Conservation (phyloP, 2,888 invertebrate genomes). For the Embidobia sp. region DNA sequence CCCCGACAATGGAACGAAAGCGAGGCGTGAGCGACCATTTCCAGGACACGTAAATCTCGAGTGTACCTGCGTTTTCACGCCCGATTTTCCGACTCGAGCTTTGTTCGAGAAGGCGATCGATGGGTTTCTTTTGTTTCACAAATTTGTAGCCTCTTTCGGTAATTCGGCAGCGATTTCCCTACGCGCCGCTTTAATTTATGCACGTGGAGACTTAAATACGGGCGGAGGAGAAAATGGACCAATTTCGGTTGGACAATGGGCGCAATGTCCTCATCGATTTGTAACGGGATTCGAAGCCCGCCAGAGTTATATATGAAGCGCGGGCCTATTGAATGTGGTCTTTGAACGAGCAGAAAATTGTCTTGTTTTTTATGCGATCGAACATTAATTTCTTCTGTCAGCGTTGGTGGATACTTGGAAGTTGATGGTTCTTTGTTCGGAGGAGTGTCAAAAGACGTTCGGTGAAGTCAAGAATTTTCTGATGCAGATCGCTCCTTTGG, state of each 20-base stretch:
- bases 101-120: conserved; percentile 26
- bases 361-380: neutral
- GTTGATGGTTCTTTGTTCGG: too few species aligned
- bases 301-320: neutral
- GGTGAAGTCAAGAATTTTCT: too few species aligned
- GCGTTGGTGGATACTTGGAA: neutral
- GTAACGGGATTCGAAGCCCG: neutral
- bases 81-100: conserved; percentile 1
- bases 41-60: too few species aligned
- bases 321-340: neutral
- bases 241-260: conserved; percentile 10
- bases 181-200: conserved; percentile 27
- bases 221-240: conserved; percentile 28
- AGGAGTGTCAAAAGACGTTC: too few species aligned
- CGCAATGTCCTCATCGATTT: too few species aligned
- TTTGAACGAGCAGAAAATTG: conserved; percentile 24
- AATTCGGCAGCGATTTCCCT: neutral
- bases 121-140: conserved; percentile 27
- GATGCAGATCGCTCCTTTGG: too few species aligned
- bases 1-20: conserved; percentile 4
- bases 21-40: conserved; percentile 69
- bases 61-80: conserved; percentile 46
- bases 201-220: conserved; percentile 3
- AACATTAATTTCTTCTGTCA: conserved; percentile 11
- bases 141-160: conserved; percentile 7